Percentiles rank a stretch among this genome's conserved stretches.
Conservation (phyloP, 2,888 invertebrate species). For the Andricus curvator region DNA sequence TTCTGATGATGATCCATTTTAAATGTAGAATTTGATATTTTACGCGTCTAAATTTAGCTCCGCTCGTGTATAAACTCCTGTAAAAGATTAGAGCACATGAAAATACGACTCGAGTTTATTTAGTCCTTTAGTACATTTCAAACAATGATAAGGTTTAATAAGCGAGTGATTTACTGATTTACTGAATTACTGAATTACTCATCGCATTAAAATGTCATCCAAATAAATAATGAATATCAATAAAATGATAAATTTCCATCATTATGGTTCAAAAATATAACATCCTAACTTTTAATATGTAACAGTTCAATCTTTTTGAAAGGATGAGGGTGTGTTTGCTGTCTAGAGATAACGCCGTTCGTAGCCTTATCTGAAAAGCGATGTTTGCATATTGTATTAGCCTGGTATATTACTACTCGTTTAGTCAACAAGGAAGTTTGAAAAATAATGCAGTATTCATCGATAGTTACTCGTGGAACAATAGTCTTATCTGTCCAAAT, state of each 20-base stretch:
- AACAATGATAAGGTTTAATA: constrained; percentile 11
- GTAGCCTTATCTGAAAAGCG: constrained; percentile 19
- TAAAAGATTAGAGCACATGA: neutral
- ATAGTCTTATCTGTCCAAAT: constrained; percentile 32
- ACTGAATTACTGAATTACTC: neutral
- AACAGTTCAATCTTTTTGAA: constrained; percentile 8
- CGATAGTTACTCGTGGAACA: constrained; percentile 8
- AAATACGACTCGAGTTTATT: neutral
- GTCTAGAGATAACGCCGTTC: constrained; percentile 13
- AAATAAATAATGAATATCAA: neutral
- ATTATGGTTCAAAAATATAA: constrained; percentile 13
- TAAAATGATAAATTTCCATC: neutral
- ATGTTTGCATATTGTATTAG: constrained; percentile 19
- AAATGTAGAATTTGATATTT: neutral
- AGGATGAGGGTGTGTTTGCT: constrained; percentile 29
- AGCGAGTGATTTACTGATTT: constrained; percentile 16
- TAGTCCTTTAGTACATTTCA: neutral
- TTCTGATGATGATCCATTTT: too few species aligned
- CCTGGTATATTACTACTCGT: constrained; percentile 1
- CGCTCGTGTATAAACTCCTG: neutral
- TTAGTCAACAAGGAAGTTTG: constrained; percentile 10
- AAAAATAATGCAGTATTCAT: constrained; percentile 26
- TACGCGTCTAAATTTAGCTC: neutral
- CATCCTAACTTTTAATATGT: constrained; percentile 1
- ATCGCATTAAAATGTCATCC: neutral